Evolutionary conservation across 2,888 invertebrate genomes (phyloP), one percentile per base, ranked within the genome.

Genomic region (Teleogryllus oceanicus): DNA sequence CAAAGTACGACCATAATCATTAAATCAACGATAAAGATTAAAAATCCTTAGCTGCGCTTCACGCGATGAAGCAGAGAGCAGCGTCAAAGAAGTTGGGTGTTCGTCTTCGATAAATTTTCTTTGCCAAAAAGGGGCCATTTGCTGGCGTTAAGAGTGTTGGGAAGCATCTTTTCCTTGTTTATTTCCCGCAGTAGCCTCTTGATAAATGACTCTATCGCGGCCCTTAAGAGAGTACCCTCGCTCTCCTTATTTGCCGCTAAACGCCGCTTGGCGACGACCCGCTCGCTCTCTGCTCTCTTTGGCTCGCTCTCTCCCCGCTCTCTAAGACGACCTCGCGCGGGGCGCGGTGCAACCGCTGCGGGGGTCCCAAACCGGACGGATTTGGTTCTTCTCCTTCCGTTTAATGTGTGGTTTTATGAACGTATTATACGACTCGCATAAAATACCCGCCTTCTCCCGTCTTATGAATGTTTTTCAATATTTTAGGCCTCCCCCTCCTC

Each of bases 321-420:
- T 37, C 37, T 37, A 0, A 37, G 37, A 37, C 8, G 37, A 37
- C 2, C 24, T 24, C 24, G 37, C 37, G 37, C 37, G 37, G 37
- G 37, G 37, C 24, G 24, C 24, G 24, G 24, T 24, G 37, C 37
- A 37, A 5, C 37, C 37, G 37, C 37, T 37, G 37, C 37, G 37
- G 37, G 37, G 37, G 37, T 37, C 8, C 37, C 62, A 4, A n/a
- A 62, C 62, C 62, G 16, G n/a, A 62, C 62, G 62, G 62, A 62
- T 37, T 37, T 37, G n/a, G 62, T 18, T 62, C n/a, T 10, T n/a
- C 16, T 62, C 62, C 62, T 62, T 62, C 62, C 62, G 62, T 62
- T 62, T 62, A 62, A 62, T 62, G 62, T 62, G 62, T 62, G 62
- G 62, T 62, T 62, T 62, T 62, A 62, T 62, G 62, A n/a, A 62